phyloP scores from a whole-genome alignment of 2,797 vertebrate genomes.

The Luscinia luscinia region DNA sequence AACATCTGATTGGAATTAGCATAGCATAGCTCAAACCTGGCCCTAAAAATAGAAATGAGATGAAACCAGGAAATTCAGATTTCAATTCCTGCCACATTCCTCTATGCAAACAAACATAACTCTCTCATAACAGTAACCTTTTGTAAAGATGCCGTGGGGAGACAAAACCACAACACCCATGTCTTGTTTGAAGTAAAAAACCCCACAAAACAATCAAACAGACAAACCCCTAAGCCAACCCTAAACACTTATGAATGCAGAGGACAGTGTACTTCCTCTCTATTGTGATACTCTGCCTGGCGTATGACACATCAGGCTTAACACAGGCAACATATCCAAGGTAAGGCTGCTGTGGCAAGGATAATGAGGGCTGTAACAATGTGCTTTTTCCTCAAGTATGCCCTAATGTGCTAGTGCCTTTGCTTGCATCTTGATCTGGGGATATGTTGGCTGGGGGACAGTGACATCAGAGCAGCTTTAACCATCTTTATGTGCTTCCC shows the following conservation, averaged over 20 bases:
- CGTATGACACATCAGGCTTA: background rate
- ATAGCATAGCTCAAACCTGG: background rate
- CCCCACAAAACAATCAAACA: background rate
- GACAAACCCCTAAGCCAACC: background rate
- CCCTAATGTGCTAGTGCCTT: background rate
- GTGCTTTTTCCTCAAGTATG: background rate
- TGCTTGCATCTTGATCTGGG: background rate
- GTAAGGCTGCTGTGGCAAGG: background rate
- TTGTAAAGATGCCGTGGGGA: background rate
- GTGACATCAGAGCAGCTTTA: background rate
- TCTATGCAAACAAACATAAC: background rate
- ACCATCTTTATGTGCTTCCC: background rate
- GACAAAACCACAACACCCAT: background rate
- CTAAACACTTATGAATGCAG: background rate
- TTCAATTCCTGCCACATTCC: background rate
- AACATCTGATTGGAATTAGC: background rate
- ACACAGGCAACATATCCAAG: background rate
- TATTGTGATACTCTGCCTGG: background rate
- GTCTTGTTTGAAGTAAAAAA: background rate
- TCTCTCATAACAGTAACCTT: background rate
- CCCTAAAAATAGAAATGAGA: slow-evolving; percentile 15
- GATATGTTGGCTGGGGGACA: background rate
- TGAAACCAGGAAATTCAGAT: background rate
- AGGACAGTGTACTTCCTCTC: background rate
- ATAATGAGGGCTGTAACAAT: background rate